Percentiles rank a stretch among this genome's conserved stretches.
phyloP scores from a whole-genome alignment of 2,797 vertebrate species.

The Saxicola maurus region DNA sequence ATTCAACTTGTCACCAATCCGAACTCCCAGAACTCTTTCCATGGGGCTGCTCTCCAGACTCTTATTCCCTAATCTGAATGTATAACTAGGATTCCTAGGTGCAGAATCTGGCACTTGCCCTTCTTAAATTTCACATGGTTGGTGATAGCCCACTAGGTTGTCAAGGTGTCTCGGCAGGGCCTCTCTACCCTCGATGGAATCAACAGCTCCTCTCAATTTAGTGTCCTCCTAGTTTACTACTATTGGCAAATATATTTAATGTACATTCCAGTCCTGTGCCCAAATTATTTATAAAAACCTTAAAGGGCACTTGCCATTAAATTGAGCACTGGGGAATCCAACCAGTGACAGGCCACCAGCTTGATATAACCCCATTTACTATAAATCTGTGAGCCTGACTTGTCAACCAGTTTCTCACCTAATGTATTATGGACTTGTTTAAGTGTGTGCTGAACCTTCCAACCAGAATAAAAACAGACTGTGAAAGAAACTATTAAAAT shows the following conservation, averaged over 20 bases:
- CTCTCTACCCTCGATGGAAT: accelerated
- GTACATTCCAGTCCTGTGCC: not conserved
- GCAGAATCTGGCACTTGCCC: not conserved
- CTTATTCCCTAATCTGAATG: not conserved
- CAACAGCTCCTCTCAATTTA: not conserved
- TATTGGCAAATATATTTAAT: not conserved
- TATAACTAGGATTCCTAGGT: not conserved
- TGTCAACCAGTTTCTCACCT: not conserved
- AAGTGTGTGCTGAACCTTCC: not conserved
- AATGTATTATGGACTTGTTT: not conserved
- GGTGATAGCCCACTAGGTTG: not conserved
- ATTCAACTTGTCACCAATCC: not conserved
- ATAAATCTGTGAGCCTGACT: not conserved
- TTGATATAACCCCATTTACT: not conserved
- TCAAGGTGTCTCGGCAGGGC: not conserved
- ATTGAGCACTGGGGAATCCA: not conserved
- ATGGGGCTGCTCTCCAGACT: not conserved
- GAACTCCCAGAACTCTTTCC: not conserved
- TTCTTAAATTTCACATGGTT: not conserved
- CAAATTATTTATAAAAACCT: not conserved
- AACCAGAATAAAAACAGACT: not conserved
- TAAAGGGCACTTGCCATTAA: not conserved
- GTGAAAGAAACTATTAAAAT: not conserved
- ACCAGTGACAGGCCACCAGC: not conserved
- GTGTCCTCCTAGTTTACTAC: not conserved